Evolutionary conservation across 1,140 invertebrate species (phyloP), one percentile per base, ranked within the genome.

Genomic region (Drosophila carrolli): DNA sequence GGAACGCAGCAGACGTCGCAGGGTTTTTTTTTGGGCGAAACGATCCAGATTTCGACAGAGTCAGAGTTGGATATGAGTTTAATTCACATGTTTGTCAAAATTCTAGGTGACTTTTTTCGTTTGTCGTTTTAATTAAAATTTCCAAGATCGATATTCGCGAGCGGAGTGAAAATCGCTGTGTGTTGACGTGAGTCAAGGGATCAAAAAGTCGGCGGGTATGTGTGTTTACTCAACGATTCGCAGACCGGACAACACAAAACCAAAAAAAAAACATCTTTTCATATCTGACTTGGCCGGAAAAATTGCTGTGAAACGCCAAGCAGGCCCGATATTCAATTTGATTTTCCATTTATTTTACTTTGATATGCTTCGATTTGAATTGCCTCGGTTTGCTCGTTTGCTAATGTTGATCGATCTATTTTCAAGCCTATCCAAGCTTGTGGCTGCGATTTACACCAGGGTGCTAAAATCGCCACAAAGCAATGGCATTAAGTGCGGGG

Each of bases 21-120:
- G 27, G 32, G 38, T 38, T 19, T 38, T 14, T 14, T 40, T 76
- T 53, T 8, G 53, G 53, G 32, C 29, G 14, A 51, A 46, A 58
- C 44, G 11, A 29, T 67, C 19, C 38, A 51, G 37, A 40, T 51
- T 51, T 32, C 59, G 35, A 41, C 23, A 54, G 35, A 38, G 57
- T 63, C 47, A 61, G 41, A 50, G 47, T 74, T 44, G 43, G 63
- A 27, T 27, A 48, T 82, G 74, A 68, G 40, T 57, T 58, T 46
- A 63, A 58, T 74, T 73, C 57, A 74, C 27, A 67, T 47, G 37
- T 66, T 85, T 81, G 74, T 85, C 70, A 85, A 86, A 86, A 85
- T 86, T 86, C 14, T 8, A 63, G 37, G 41, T 32, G 57, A 62
- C 35, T 47, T 38, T 50, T 58, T 57, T 56, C 41, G 46, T 50